These are phyloP conservation scores for Xenus cinereus DNA, from an alignment of 2,113 vertebrate species.

Conservation along the genomic window DNA sequence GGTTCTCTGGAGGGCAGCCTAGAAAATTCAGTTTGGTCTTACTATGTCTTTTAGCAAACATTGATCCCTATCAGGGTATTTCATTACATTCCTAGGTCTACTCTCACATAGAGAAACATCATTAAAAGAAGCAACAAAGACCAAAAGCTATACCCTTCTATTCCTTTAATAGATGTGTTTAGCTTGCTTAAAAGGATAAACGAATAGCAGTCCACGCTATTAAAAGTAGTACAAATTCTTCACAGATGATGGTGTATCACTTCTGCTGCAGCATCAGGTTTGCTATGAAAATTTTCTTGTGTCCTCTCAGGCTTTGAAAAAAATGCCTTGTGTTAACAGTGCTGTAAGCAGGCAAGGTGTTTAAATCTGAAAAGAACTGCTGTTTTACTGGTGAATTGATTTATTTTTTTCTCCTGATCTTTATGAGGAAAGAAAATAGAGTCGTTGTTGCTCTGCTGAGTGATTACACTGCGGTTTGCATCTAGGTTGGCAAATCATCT, in stretches of 20 bases:
- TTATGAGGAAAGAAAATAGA: background rate
- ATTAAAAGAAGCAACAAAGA: background rate
- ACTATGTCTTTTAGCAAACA: background rate
- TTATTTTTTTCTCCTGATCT: background rate
- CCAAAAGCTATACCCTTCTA: background rate
- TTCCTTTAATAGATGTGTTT: background rate
- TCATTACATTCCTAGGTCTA: background rate
- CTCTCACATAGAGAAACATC: background rate
- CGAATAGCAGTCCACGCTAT: background rate
- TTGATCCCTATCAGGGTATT: background rate
- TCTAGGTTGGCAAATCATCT: conserved; percentile 21
- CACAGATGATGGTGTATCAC: background rate
- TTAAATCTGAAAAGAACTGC: background rate
- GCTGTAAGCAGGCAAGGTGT: background rate
- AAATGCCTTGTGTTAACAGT: background rate
- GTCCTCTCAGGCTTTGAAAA: background rate
- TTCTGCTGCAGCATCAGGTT: background rate
- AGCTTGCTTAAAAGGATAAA: background rate
- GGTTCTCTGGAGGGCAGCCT: conserved; percentile 19
- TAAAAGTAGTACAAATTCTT: background rate
- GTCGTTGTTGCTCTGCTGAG: background rate
- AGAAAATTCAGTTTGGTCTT: background rate
- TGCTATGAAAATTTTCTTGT: conserved; percentile 32
- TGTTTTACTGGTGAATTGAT: background rate
- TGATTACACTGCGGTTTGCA: background rate